Percentiles rank a stretch among this genome's conserved stretches.
These are phyloP conservation scores for Tetragonisca angustula DNA, from an alignment of 2,888 invertebrate species.

Conservation along the genomic window DNA sequence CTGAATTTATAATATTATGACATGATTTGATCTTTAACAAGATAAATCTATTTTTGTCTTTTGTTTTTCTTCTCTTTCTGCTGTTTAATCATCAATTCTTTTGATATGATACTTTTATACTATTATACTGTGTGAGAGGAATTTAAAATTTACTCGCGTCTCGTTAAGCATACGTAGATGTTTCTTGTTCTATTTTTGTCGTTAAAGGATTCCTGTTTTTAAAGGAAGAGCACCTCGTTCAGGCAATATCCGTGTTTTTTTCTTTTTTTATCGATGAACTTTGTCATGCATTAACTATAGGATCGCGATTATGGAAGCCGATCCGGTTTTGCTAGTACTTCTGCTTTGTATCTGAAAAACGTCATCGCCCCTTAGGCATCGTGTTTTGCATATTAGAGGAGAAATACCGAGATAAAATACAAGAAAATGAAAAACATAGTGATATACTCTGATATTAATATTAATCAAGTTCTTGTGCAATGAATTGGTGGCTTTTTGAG, in stretches of 20 bases:
- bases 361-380: not conserved
- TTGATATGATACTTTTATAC: too few species aligned
- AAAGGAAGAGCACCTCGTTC: slow-evolving; percentile 41
- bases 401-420: not conserved
- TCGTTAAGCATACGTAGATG: not conserved
- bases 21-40: fast-evolving
- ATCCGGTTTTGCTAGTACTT: slow-evolving; percentile 24
- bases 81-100: not conserved
- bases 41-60: not conserved
- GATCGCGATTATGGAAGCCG: slow-evolving; percentile 5
- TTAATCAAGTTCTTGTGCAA: not conserved
- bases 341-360: slow-evolving; percentile 15
- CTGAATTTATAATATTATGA: not conserved
- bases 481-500: not conserved
- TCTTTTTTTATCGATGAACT: slow-evolving; percentile 19
- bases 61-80: not conserved
- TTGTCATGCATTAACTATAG: slow-evolving; percentile 12
- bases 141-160: not conserved
- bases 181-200: slow-evolving; percentile 31
- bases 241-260: slow-evolving; percentile 25
- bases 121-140: not conserved
- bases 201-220: slow-evolving; percentile 46
- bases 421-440: too few species aligned
- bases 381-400: not conserved
- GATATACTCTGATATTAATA: too few species aligned